Percentiles rank a stretch among this genome's conserved stretches.
Conservation (phyloP, 2,888 invertebrate genomes). For the Gisinianus flammeolus region DNA sequence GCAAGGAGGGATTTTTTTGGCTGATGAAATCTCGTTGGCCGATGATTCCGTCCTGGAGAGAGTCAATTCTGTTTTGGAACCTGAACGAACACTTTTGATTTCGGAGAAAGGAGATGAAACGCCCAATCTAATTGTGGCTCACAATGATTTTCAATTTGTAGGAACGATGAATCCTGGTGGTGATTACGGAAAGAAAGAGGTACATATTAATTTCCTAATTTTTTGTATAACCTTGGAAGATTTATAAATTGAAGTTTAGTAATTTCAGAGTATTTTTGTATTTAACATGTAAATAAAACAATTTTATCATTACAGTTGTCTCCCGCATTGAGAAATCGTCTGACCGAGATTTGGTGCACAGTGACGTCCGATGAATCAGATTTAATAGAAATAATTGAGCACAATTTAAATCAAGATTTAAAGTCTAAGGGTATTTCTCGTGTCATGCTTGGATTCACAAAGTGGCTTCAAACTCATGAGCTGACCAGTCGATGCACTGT, state of each 20-base stretch:
- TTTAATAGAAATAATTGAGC: conserved; percentile 78
- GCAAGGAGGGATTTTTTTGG: conserved; percentile 84
- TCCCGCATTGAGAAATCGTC: conserved; percentile 93
- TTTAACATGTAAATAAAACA: no score
- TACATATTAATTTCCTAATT: conserved; percentile 56
- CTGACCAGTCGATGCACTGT: conserved; percentile 70
- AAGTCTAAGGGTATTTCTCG: conserved; percentile 73
- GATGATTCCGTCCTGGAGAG: conserved; percentile 98
- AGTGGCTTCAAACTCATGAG: conserved; percentile 53
- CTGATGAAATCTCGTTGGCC: conserved; percentile 98
- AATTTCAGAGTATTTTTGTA: no score
- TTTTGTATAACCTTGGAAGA: neutral
- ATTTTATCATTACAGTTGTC: conserved; percentile 81
- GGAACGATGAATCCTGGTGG: conserved; percentile 99
- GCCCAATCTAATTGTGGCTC: conserved; percentile 69
- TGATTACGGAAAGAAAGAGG: conserved; percentile 98
- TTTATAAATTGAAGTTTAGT: no score
- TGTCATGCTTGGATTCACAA: conserved; percentile 58
- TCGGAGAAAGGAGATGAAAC: conserved; percentile 81
- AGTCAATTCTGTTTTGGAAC: conserved; percentile 92
- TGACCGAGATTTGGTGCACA: conserved; percentile 99
- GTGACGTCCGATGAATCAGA: conserved; percentile 75
- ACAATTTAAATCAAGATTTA: conserved; percentile 73
- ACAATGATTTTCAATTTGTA: conserved; percentile 82
- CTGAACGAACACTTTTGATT: conserved; percentile 86